Evolutionary conservation across 2,888 invertebrate genomes (phyloP).

Genomic region (Acrobasis repandana): DNA sequence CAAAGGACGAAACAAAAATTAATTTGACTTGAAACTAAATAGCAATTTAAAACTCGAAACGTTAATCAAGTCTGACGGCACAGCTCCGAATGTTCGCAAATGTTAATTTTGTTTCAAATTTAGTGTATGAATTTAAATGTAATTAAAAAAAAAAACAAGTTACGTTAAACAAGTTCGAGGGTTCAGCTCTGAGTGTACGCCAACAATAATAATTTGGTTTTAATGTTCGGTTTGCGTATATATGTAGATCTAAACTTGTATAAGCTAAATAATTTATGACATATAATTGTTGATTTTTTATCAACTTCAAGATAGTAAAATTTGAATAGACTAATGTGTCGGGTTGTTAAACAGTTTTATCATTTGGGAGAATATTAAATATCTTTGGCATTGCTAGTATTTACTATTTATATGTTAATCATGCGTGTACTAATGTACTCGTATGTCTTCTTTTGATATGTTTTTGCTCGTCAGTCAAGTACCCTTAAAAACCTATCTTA

Average conservation of each 20-base stretch:
- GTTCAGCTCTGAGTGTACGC: slow-evolving; percentile 9
- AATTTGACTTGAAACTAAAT: not conserved
- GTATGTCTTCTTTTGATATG: too few relatives aligned
- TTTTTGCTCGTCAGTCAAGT: too few relatives aligned
- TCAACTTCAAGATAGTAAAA: slow-evolving; percentile 14
- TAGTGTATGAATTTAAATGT: slow-evolving; percentile 3
- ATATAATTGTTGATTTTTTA: slow-evolving; percentile 13
- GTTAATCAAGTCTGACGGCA: not conserved
- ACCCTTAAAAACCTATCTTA: too few relatives aligned
- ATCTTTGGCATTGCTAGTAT: not conserved
- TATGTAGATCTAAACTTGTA: slow-evolving; percentile 6
- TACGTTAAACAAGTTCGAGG: slow-evolving; percentile 9
- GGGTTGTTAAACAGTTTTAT: slow-evolving; percentile 14
- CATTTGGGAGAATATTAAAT: not conserved
- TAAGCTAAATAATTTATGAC: slow-evolving; percentile 16
- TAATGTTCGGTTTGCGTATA: slow-evolving; percentile 12
- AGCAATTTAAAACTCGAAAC: not conserved
- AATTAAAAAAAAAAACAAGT: not conserved
- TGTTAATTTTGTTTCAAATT: not conserved
- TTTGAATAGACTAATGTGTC: not conserved
- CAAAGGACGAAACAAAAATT: not conserved
- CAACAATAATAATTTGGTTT: slow-evolving; percentile 13
- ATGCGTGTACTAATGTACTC: not conserved
- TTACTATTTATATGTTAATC: not conserved
- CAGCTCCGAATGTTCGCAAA: not conserved